These are phyloP conservation scores for Elephantulus edwardii DNA, from an alignment of 2,113 vertebrate species.

Conservation along the genomic window DNA sequence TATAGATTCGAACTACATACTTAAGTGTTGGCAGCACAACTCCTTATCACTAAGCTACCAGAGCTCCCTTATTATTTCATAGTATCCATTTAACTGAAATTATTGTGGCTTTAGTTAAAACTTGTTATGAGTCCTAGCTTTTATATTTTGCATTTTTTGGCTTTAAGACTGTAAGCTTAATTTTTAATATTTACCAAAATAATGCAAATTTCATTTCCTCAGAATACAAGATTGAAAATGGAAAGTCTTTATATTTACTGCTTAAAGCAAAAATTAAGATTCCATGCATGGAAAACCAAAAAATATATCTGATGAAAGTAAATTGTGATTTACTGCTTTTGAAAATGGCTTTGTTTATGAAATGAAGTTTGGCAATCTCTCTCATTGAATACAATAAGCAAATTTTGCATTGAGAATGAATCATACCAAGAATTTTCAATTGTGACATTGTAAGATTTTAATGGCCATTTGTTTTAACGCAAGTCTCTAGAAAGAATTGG, in stretches of 20 bases:
- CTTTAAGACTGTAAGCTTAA: conserved; percentile 32
- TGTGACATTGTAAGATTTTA: conserved; percentile 79
- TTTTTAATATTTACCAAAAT: conserved; percentile 30
- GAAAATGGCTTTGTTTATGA: conserved; percentile 75
- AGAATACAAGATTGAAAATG: conserved; percentile 25
- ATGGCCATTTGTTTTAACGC: conserved; percentile 81
- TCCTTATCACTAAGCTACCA: too few relatives aligned
- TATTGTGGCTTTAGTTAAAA: conserved; percentile 16
- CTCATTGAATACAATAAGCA: conserved; percentile 75
- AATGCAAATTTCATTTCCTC: conserved; percentile 25
- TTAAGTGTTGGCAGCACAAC: too few relatives aligned
- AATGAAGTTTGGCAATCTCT: conserved; percentile 68
- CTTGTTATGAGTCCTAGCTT: not conserved
- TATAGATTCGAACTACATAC: too few relatives aligned
- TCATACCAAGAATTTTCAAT: conserved; percentile 64
- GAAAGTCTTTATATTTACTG: conserved; percentile 45
- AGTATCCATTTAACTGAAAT: not conserved
- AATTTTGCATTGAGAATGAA: conserved; percentile 79
- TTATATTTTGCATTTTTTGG: conserved; percentile 31
- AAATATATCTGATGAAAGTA: conserved; percentile 52
- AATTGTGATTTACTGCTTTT: conserved; percentile 69
- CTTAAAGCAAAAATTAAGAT: conserved; percentile 50
- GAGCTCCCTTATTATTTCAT: too few relatives aligned
- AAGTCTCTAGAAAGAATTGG: conserved; percentile 79
- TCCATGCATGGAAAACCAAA: conserved; percentile 39